A percentile compares a stretch with the other conserved stretches of the same genome.
phyloP scores from a whole-genome alignment of 2,797 vertebrate species.

The Acomys russatus region DNA sequence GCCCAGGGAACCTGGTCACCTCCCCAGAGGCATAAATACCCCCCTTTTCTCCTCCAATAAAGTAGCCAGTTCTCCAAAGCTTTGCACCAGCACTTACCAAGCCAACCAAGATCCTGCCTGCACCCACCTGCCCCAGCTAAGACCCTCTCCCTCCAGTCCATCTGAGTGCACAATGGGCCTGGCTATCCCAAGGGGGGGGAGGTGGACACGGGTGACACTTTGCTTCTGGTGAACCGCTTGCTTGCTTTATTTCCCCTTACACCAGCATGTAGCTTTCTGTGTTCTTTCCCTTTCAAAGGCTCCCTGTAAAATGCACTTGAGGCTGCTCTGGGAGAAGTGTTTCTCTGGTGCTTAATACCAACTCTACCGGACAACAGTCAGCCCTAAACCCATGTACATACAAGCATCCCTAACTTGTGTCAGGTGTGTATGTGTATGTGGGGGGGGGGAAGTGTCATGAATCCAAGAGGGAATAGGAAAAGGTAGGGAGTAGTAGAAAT shows the following conservation, averaged over 20 bases:
- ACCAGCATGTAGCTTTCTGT: not conserved
- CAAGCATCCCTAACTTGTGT: not conserved
- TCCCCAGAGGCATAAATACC: no score
- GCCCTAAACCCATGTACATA: not conserved
- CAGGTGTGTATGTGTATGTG: not conserved
- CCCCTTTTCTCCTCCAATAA: no score
- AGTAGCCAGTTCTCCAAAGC: no score
- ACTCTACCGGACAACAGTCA: not conserved
- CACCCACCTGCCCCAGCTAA: no score
- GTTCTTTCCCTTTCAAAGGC: not conserved
- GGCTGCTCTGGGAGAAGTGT: not conserved
- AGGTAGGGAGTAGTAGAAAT: not conserved
- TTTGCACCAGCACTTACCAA: no score
- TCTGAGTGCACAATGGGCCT: no score
- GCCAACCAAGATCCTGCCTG: no score
- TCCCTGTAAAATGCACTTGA: not conserved
- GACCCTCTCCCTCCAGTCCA: no score
- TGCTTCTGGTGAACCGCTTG: not conserved
- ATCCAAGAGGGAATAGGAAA: not conserved
- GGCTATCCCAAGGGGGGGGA: no score
- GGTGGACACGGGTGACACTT: no score
- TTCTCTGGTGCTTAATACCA: not conserved
- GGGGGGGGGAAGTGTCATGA: not conserved
- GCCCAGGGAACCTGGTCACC: no score
- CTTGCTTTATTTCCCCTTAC: not conserved